Conservation (phyloP, 2,797 vertebrate species). For the Cuniculus paca region DNA sequence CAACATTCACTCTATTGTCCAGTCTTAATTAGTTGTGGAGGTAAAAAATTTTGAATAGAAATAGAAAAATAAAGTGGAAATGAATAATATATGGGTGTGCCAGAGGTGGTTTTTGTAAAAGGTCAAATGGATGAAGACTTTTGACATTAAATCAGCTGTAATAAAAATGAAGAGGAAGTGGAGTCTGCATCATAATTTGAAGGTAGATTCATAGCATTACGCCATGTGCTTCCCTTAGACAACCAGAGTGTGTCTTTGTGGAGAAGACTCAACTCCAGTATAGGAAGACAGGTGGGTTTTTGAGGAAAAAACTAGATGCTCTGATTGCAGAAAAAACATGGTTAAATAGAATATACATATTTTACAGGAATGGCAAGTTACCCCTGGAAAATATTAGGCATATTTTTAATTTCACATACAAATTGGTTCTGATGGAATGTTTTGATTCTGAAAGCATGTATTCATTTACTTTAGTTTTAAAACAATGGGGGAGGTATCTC, state of each 20-base stretch:
- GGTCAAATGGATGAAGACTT: neutral
- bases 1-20: neutral
- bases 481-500: neutral
- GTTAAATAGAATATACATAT: neutral
- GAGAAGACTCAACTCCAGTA: neutral
- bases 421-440: neutral
- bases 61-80: neutral
- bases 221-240: neutral
- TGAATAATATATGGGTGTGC: neutral
- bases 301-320: neutral
- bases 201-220: neutral
- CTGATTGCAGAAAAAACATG: neutral
- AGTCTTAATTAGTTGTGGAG: neutral
- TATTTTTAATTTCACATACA: neutral
- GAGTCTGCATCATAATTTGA: neutral
- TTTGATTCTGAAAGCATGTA: neutral
- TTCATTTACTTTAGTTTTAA: neutral
- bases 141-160: neutral
- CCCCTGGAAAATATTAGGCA: neutral
- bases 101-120: neutral
- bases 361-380: neutral
- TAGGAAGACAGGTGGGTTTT: neutral
- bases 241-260: neutral
- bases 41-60: constrained; percentile 1
- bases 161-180: neutral